Percentiles rank a stretch among this genome's conserved stretches.
phyloP scores from a whole-genome alignment of 2,113 vertebrate species.

The Telmatochromis bifrenatus region DNA sequence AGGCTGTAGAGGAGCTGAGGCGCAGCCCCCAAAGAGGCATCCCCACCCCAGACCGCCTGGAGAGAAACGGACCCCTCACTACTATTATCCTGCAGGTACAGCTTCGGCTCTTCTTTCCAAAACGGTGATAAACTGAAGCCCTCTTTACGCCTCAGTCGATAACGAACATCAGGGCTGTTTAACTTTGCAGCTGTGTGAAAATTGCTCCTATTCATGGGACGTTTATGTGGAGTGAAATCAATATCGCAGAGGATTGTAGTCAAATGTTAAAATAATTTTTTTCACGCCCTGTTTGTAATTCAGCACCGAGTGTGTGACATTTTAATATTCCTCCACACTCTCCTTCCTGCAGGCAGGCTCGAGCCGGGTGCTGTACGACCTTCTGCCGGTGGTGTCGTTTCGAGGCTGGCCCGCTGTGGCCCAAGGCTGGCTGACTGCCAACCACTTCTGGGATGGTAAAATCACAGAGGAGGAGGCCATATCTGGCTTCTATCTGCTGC shows the following conservation, averaged over 20 bases:
- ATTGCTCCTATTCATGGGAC: neutral
- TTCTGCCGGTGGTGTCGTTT: constrained; percentile 81
- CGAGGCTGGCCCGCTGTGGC: constrained; percentile 80
- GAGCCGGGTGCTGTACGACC: constrained; percentile 78
- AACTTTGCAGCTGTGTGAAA: neutral
- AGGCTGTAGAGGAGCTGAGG: constrained; percentile 67
- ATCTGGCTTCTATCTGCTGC: constrained; percentile 81
- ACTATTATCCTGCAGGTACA: constrained; percentile 70
- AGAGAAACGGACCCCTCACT: constrained; percentile 72
- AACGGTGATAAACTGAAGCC: neutral
- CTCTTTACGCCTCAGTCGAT: neutral
- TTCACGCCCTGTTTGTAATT: neutral
- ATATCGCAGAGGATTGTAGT: neutral
- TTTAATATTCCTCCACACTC: neutral
- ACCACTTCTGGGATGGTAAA: constrained; percentile 84
- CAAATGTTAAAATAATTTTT: neutral
- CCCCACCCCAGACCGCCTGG: constrained; percentile 68
- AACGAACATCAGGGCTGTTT: neutral
- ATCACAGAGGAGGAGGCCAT: constrained; percentile 76
- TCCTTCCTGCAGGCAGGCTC: constrained; percentile 58
- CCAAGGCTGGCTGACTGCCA: constrained; percentile 76
- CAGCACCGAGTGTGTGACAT: neutral
- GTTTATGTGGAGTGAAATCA: neutral
- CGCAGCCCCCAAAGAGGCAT: constrained; percentile 72
- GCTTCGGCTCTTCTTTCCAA: neutral